Conservation (phyloP, 2,888 invertebrate species). For the Pyrrhia umbra region DNA sequence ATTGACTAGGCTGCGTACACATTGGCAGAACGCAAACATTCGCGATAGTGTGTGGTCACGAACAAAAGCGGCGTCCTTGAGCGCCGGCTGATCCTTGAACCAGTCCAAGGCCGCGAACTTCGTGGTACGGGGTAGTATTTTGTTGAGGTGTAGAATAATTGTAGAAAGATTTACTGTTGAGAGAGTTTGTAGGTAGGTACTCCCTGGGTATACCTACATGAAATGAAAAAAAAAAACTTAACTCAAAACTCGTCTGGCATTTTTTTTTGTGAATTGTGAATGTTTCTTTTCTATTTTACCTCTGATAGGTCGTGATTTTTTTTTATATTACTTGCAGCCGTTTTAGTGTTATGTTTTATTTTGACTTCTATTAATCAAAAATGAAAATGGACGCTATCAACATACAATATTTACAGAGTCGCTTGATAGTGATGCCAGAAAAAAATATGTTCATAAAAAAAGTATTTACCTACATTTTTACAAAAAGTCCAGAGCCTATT, state of each 20-base stretch:
- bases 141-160: conserved; percentile 4
- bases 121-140: conserved; percentile 17
- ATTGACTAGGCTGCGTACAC: conserved; percentile 36
- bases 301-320: too few species aligned
- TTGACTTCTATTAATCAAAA: too few species aligned
- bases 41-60: conserved; percentile 48
- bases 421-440: not conserved
- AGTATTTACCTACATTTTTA: conserved; percentile 4
- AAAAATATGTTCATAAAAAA: not conserved
- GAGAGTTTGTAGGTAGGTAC: too few species aligned
- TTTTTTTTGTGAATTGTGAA: too few species aligned
- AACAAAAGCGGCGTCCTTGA: conserved; percentile 46
- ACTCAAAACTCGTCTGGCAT: too few species aligned
- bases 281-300: too few species aligned
- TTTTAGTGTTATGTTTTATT: too few species aligned
- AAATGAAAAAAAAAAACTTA: too few species aligned
- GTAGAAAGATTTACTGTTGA: conserved; percentile 1
- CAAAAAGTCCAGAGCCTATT: conserved; percentile 24
- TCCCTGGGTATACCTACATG: too few species aligned
- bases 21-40: conserved; percentile 49
- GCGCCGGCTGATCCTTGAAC: conserved; percentile 46
- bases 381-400: too few species aligned
- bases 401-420: too few species aligned
- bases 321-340: too few species aligned
- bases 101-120: conserved; percentile 51